Percentiles rank a stretch among this genome's conserved stretches.
phyloP scores from a whole-genome alignment of 2,113 vertebrate species.

The Nymphicus hollandicus region DNA sequence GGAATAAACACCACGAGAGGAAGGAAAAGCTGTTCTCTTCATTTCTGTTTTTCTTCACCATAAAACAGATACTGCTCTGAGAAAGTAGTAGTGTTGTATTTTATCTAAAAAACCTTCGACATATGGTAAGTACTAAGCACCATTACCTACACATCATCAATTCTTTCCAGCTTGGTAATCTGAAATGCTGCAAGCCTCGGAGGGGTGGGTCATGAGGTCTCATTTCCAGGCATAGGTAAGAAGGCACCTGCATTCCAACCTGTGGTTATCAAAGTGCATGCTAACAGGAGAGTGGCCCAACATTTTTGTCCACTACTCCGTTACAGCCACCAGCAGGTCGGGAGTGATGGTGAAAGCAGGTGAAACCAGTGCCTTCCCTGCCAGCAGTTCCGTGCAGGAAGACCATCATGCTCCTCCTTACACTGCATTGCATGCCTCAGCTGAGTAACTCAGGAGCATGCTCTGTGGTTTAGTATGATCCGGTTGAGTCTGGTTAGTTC shows the following conservation, averaged over 20 bases:
- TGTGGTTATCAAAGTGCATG: not conserved
- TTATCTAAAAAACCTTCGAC: not conserved
- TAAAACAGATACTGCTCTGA: not conserved
- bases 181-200: not conserved
- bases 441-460: not conserved
- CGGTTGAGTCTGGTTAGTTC: not conserved
- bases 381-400: accelerated
- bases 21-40: not conserved
- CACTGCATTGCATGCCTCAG: not conserved
- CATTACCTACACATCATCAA: not conserved
- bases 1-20: not conserved
- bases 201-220: not conserved
- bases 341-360: not conserved
- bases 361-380: not conserved
- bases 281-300: not conserved
- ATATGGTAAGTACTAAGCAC: not conserved
- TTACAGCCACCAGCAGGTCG: not conserved
- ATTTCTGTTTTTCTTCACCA: not conserved
- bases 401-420: not conserved
- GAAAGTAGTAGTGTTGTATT: not conserved
- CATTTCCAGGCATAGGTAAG: not conserved
- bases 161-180: not conserved
- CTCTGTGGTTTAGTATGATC: not conserved
- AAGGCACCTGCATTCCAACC: not conserved
- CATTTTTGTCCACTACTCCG: accelerated